Percentiles rank a stretch among this genome's conserved stretches.
Conservation (phyloP, 1,140 invertebrate species). For the Magallana gigas region DNA sequence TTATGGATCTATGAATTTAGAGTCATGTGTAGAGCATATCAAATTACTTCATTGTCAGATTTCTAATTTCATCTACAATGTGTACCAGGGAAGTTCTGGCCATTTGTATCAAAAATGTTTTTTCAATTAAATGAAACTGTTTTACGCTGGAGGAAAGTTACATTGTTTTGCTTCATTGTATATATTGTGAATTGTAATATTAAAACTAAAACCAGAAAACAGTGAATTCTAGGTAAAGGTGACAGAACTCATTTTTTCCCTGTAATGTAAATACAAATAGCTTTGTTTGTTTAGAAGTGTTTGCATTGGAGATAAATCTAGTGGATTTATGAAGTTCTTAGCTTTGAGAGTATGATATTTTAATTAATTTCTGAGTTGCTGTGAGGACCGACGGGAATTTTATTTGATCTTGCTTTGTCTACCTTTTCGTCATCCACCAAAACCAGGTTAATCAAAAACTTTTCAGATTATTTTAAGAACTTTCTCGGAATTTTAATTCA, state of each 20-base stretch:
- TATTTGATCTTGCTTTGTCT: background rate
- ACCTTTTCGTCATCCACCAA: background rate
- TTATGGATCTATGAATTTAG: no score
- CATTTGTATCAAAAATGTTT: no score
- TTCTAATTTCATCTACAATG: no score
- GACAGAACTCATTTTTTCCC: background rate
- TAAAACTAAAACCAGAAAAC: no score
- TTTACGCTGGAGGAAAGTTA: no score
- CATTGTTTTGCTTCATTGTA: no score
- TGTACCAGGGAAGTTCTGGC: no score
- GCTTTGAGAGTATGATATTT: background rate
- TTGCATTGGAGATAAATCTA: constrained; percentile 24
- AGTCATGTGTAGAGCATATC: no score
- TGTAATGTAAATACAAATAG: background rate
- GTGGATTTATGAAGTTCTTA: constrained; percentile 7
- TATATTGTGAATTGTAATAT: no score
- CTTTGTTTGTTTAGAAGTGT: constrained; percentile 3
- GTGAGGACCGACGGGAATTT: background rate
- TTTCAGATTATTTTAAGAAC: background rate
- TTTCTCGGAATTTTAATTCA: background rate
- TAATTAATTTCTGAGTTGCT: constrained; percentile 9
- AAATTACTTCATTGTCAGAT: no score
- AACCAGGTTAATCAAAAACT: background rate
- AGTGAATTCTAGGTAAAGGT: no score
- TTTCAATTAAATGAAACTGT: no score